Percentiles rank a stretch among this genome's conserved stretches.
Evolutionary conservation across 2,113 vertebrate species (phyloP).

Genomic region (Cyprinus carpio): DNA sequence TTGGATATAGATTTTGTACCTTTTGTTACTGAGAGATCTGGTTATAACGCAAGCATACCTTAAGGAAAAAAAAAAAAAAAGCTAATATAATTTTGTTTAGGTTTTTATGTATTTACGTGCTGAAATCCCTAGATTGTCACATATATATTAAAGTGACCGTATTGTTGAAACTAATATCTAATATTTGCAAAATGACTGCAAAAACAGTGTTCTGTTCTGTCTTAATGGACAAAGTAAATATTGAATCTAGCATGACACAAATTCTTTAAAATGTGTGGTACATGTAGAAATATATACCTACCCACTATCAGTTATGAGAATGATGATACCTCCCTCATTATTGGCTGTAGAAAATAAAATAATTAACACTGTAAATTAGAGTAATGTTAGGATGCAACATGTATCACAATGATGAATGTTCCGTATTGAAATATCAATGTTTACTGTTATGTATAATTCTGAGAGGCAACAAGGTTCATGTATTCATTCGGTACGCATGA

Average conservation of each 20-base stretch:
- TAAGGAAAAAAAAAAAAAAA: conserved; percentile 89
- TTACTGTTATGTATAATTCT: conserved; percentile 71
- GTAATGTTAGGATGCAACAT: conserved; percentile 95
- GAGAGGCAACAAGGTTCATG: conserved; percentile 76
- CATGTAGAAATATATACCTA: conserved; percentile 75
- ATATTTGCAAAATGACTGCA: conserved; percentile 76
- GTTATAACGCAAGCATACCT: conserved; percentile 97
- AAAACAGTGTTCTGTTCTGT: conserved; percentile 83
- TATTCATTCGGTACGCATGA: conserved; percentile 97
- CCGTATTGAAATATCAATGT: conserved; percentile 82
- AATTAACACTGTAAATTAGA: conserved; percentile 85
- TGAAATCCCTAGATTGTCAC: conserved; percentile 90
- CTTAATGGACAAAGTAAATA: conserved; percentile 87
- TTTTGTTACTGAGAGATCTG: conserved; percentile 99
- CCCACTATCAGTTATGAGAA: conserved; percentile 68
- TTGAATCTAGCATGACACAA: conserved; percentile 84
- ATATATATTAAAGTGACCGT: conserved; percentile 94
- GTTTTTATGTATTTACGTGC: conserved; percentile 99
- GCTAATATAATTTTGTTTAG: conserved; percentile 99
- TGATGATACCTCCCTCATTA: conserved; percentile 46
- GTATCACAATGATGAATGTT: conserved; percentile 92
- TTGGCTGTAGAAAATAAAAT: conserved; percentile 70
- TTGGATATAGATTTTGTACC: conserved; percentile 99
- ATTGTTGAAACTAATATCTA: conserved; percentile 85
- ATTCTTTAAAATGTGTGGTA: conserved; percentile 76